Percentiles rank a stretch among this genome's conserved stretches.
phyloP scores from a whole-genome alignment of 2,888 invertebrate genomes.

The Cryptocephalus moraei region DNA sequence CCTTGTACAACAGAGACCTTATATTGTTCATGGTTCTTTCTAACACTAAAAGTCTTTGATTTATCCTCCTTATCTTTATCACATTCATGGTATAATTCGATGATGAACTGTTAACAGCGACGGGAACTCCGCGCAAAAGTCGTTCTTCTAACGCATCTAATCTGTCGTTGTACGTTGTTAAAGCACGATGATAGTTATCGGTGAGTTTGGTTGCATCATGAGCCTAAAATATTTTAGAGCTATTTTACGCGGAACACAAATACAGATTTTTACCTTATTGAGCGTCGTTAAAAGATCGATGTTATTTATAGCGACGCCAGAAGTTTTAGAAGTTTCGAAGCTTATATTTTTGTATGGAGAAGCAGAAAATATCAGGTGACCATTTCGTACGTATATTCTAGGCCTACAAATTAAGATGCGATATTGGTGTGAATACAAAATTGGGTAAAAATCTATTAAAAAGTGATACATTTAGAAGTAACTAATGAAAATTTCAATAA shows the following conservation, averaged over 20 bases:
- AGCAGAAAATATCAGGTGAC: constrained; percentile 70
- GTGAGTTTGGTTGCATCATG: constrained; percentile 35
- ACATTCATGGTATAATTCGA: constrained; percentile 5
- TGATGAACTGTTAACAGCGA: background rate
- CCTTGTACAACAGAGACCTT: constrained; percentile 36
- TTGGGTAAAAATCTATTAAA: too few relatives aligned
- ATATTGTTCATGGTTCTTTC: constrained; percentile 37
- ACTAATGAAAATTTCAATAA: too few relatives aligned
- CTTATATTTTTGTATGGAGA: constrained; percentile 71
- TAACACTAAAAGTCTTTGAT: constrained; percentile 36
- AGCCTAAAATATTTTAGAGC: constrained; percentile 29
- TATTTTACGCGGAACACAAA: background rate
- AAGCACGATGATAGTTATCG: constrained; percentile 24
- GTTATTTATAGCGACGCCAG: constrained; percentile 49
- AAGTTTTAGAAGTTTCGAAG: constrained; percentile 47
- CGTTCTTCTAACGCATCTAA: constrained; percentile 20
- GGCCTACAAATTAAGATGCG: constrained; percentile 41
- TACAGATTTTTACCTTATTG: constrained; percentile 32
- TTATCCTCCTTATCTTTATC: constrained; percentile 9
- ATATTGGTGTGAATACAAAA: background rate
- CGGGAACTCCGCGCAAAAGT: constrained; percentile 1
- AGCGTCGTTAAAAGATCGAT: constrained; percentile 50
- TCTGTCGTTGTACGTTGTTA: constrained; percentile 21
- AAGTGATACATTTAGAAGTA: too few relatives aligned
- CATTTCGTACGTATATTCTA: constrained; percentile 57